Percentiles rank a stretch among this genome's conserved stretches.
Evolutionary conservation across 2,113 vertebrate species (phyloP).

Genomic region (Sceloporus tristichus): DNA sequence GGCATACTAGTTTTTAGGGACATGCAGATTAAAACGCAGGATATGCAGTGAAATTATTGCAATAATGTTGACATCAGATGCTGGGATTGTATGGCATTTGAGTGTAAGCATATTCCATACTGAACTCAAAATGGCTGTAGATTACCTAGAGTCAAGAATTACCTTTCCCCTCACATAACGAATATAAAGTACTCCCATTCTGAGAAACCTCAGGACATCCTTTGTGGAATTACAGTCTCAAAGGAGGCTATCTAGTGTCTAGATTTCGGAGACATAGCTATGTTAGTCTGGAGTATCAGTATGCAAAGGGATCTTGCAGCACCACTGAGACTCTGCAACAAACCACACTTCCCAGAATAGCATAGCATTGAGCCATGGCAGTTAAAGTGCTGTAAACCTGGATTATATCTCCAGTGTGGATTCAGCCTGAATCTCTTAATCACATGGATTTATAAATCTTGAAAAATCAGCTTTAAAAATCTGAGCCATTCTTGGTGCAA

Average conservation of each 20-base stretch:
- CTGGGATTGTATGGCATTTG: not conserved
- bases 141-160: not conserved
- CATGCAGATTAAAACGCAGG: not conserved
- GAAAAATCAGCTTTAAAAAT: not conserved
- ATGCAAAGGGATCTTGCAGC: too few relatives aligned
- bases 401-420: too few relatives aligned
- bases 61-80: not conserved
- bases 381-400: too few relatives aligned
- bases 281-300: too few relatives aligned
- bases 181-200: not conserved
- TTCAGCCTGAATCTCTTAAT: not conserved
- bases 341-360: too few relatives aligned
- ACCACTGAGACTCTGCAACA: too few relatives aligned
- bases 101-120: not conserved
- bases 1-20: not conserved
- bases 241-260: too few relatives aligned
- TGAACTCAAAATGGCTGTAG: not conserved
- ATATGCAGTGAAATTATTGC: not conserved
- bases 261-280: too few relatives aligned
- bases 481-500: rapidly evolving
- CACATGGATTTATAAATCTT: rapidly evolving
- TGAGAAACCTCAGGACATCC: not conserved
- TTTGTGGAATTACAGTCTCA: not conserved
- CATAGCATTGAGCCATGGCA: too few relatives aligned
- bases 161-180: not conserved